Base-by-base conservation (phyloP, 2,888 invertebrate species). In the Drosophila mettleri region DNA sequence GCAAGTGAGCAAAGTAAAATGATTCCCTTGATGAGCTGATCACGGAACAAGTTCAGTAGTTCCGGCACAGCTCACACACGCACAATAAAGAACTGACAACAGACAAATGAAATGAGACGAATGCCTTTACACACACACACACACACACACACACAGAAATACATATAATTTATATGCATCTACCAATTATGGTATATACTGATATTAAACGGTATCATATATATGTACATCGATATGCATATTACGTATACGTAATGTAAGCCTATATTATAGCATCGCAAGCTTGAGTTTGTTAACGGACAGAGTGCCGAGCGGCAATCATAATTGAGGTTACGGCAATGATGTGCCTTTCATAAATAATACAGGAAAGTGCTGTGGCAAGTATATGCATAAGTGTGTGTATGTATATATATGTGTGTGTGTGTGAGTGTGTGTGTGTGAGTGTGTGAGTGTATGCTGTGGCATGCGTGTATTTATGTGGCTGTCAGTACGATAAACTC, bases 271-370 rank as follows among this genome's bases (percentile, higher is more conserved):
- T 74, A 43, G 58, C 43, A 27, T 33, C 27, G 27, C 55, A 62
- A 53, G 49, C 63, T 67, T 73, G 49, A 45, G 64, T 53, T 33
- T 70, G 73, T 61, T 57, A 76, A 70, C 64, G 71, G 67, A 67
- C 53, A 60, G 63, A 78, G 62, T 74, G 79, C 69, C 61, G 79
- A 64, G 63, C 64, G 70, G 54, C 54, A 77, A 71, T 80, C 86
- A 86, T 88, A 88, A 83, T 80, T 80, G 74, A 71, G 81, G 81
- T 80, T 80, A 67, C 70, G 80, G 78, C 74, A 83, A 88, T 84
- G 87, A 84, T 88, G 89, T 80, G 85, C 87, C 75, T 87, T 80
- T 86, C 83, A 88, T 86, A 81, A 88, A 80, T 86, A 78, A 83
- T 80, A 68, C 71, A 70, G 61, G 72, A 51, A 69, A 74, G 55